These are phyloP conservation scores for Strigamia crassipes DNA, from an alignment of 2,888 invertebrate genomes.

Conservation along the genomic window DNA sequence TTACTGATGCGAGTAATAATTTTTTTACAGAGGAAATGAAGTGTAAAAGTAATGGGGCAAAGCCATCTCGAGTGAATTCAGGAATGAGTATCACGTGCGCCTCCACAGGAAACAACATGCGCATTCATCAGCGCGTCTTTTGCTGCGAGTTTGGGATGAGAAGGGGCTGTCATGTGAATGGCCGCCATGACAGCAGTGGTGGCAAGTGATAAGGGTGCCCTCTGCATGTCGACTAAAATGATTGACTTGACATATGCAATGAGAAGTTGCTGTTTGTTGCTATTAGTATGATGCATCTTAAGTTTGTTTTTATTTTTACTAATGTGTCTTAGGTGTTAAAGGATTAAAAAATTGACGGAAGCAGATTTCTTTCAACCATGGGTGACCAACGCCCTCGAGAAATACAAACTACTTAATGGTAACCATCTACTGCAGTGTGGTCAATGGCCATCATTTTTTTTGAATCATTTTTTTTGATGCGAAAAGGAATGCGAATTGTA, in stretches of 20 bases:
- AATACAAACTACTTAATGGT: background rate
- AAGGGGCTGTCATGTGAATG: conserved; percentile 34
- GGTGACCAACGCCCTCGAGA: conserved; percentile 34
- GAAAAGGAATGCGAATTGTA: background rate
- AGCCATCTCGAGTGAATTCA: background rate
- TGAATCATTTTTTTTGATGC: background rate
- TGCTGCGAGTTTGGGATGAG: conserved; percentile 28
- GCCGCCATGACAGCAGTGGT: conserved; percentile 33
- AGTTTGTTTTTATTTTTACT: background rate
- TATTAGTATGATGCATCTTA: background rate
- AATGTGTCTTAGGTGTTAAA: conserved; percentile 29
- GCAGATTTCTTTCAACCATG: conserved; percentile 1
- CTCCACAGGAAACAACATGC: conserved; percentile 37
- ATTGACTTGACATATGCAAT: background rate
- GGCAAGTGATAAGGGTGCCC: conserved; percentile 34
- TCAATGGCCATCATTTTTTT: background rate
- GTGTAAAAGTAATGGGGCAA: conserved; percentile 4
- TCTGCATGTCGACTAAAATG: conserved; percentile 16
- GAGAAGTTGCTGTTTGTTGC: background rate
- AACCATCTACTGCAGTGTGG: background rate
- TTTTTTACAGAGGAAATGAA: background rate
- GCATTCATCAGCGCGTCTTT: conserved; percentile 37
- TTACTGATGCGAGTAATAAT: background rate
- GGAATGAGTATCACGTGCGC: conserved; percentile 21
- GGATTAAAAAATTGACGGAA: conserved; percentile 31